Evolutionary conservation across 2,113 vertebrate species (phyloP).

Genomic region (Todiramphus saurophagus): DNA sequence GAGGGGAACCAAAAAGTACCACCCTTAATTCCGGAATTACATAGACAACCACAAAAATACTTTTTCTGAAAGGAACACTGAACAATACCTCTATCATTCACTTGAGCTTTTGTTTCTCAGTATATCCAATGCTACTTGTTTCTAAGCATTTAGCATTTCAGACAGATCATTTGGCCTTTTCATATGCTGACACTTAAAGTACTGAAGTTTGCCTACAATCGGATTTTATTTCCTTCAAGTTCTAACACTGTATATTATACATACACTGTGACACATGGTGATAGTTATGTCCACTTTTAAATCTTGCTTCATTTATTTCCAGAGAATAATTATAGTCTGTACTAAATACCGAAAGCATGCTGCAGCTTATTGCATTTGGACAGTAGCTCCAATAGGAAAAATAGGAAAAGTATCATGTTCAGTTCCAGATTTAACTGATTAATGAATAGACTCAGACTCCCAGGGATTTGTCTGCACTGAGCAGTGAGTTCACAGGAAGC

Average conservation of each 20-base stretch:
- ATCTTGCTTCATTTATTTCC: neutral
- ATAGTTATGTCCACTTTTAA: neutral
- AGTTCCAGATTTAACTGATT: neutral
- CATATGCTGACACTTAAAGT: neutral
- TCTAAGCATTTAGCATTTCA: neutral
- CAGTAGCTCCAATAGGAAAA: neutral
- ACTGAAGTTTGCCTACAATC: neutral
- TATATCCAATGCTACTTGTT: neutral
- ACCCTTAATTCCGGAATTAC: neutral
- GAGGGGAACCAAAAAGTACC: neutral
- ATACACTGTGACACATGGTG: accelerated
- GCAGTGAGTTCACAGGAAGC: too few relatives aligned
- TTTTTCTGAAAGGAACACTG: neutral
- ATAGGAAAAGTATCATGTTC: accelerated
- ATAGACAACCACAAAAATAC: neutral
- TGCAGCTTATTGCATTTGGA: neutral
- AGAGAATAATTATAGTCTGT: neutral
- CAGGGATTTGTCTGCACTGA: accelerated
- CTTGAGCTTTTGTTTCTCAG: neutral
- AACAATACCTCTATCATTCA: neutral
- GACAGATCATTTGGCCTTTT: neutral
- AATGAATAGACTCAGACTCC: neutral
- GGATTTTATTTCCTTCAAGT: neutral
- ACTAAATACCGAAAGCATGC: neutral
- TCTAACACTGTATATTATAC: neutral